Conservation (phyloP, 2,888 invertebrate species). For the Trichacis sp. region DNA sequence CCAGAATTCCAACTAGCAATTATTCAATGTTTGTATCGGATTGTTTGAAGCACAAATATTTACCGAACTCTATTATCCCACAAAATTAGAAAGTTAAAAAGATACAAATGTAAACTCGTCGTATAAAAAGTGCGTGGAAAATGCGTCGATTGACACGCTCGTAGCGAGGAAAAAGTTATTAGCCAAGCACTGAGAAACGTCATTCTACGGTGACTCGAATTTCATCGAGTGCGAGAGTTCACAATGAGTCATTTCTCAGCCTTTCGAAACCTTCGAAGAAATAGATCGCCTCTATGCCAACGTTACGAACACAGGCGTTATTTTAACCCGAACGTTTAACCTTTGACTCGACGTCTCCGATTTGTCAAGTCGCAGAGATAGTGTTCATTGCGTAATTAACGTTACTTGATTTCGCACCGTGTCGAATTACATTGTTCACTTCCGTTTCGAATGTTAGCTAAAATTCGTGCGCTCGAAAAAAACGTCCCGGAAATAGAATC, state of each 20-base stretch:
- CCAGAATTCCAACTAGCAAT: too few relatives aligned
- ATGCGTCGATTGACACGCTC: not conserved
- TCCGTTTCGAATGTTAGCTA: not conserved
- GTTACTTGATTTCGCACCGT: not conserved
- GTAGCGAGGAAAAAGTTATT: slow-evolving; percentile 3
- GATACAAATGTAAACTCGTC: slow-evolving; percentile 11
- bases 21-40: too few relatives aligned
- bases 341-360: slow-evolving; percentile 36
- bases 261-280: slow-evolving; percentile 44
- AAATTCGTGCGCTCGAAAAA: not conserved
- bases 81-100: slow-evolving; percentile 19
- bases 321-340: slow-evolving; percentile 43
- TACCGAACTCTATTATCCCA: too few relatives aligned
- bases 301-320: slow-evolving; percentile 21
- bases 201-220: slow-evolving; percentile 17
- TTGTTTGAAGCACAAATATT: too few relatives aligned
- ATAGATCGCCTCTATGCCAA: slow-evolving; percentile 38
- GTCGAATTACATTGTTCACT: not conserved
- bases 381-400: not conserved
- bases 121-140: not conserved
- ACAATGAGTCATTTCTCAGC: slow-evolving; percentile 19
- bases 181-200: not conserved
- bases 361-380: slow-evolving; percentile 14
- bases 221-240: slow-evolving; percentile 14
- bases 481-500: not conserved